Base-by-base conservation (phyloP, 2,888 invertebrate species). In the Cryptophagus acutangulus region DNA sequence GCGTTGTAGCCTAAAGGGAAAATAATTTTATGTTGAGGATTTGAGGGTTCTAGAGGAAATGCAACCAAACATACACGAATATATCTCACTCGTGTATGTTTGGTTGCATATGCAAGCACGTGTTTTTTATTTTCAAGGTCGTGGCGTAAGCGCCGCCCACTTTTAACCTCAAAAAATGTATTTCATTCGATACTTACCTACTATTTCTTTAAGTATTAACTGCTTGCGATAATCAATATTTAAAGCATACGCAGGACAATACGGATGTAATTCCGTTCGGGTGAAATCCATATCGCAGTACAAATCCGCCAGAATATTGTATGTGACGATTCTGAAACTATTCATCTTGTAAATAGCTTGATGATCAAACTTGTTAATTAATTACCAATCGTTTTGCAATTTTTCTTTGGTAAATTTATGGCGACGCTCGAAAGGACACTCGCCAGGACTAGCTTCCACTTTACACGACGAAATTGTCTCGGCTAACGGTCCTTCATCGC, bases 261-360 rank as follows among this genome's bases (percentile, higher is more conserved):
- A 89, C 0, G 87, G 84, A 69, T 85, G 87, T 1, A 95, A 72
- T 36, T 77, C 74, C 36, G 53, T 43, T 36, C 58, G 53, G 1
- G 58, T 55, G 38, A 51, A 53, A 46, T 88, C 88, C 1, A 90
- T 84, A 65, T 92, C 89, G 45, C 92, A 85, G 67, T 95, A 97
- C 16, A 87, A 68, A 71, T 93, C 89, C 2, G 96, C 95, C 52
- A 97, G 71, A 54, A 95, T 82, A 65, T 96, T 96, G 63, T 96
- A 96, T 0, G 83, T 79, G 2, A 91, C 78, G 44, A 93, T 78
- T 34, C 96, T 77, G 58, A 91, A 58, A 29, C 59, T 59, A 38
- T 49, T 49, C 17, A 17, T 29, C 36, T 6, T 41, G 40, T 38
- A 17, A 31, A 31, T 3, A 15, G 2, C 14, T 15, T 15, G 16